Conservation (phyloP, 2,888 invertebrate genomes). For the Lacanobia wlatinum region DNA sequence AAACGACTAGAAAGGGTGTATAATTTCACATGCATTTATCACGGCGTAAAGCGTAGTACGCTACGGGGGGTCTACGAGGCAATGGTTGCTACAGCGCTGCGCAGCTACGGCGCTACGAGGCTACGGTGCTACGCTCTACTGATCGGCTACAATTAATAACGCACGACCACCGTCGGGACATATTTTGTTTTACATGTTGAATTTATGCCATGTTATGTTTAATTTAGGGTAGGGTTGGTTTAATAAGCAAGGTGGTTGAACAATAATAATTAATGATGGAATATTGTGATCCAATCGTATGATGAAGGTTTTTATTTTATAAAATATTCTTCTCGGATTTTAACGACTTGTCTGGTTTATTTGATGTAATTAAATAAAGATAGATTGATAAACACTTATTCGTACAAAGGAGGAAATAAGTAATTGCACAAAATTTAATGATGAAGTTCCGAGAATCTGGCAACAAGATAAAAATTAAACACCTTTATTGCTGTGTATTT, state of each 20-base stretch:
- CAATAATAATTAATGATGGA: not conserved
- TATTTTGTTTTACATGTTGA: constrained; percentile 25
- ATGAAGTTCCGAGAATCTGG: no score
- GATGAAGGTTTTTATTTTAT: no score
- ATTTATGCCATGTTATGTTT: constrained; percentile 25
- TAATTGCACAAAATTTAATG: no score
- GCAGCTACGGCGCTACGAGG: constrained; percentile 50
- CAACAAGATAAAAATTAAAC: no score
- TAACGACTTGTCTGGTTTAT: no score
- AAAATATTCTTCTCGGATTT: no score
- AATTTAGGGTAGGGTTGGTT: not conserved
- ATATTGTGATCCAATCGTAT: not conserved
- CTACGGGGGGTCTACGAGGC: constrained; percentile 29
- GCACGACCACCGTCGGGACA: constrained; percentile 33
- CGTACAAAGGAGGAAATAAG: no score
- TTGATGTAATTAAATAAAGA: no score
- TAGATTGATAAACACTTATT: no score
- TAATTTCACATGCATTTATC: constrained; percentile 50
- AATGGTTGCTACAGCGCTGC: constrained; percentile 35
- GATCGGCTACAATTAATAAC: constrained; percentile 60
- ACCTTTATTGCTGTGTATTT: no score
- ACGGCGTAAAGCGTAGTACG: constrained; percentile 48
- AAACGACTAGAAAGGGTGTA: constrained; percentile 28
- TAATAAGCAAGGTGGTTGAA: not conserved
- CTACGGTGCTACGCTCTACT: constrained; percentile 55